Conservation (phyloP, 2,888 invertebrate genomes). For the Latheticus oryzae region DNA sequence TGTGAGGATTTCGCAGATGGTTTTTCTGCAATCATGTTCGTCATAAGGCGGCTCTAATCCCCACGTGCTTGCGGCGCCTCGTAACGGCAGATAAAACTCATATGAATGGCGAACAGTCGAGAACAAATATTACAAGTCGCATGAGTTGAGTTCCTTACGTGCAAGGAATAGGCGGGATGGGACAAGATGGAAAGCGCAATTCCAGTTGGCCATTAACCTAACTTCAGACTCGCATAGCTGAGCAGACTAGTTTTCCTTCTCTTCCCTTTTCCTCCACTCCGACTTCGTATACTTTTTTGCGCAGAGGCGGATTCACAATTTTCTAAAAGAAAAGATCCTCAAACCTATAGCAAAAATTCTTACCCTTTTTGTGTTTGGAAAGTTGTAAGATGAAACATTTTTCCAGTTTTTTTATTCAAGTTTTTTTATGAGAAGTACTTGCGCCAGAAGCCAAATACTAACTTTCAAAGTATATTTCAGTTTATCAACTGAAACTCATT, state of each 20-base stretch:
- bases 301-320: conserved; percentile 38
- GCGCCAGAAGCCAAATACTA: background rate
- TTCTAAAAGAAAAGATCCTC: background rate
- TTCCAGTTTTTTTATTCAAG: too few relatives aligned
- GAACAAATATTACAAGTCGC: conserved; percentile 66
- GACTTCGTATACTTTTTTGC: conserved; percentile 42
- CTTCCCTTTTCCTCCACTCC: conserved; percentile 50
- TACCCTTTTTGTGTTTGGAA: too few relatives aligned
- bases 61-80: conserved; percentile 63
- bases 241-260: conserved; percentile 59
- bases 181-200: conserved; percentile 77
- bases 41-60: conserved; percentile 54
- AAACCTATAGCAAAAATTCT: too few relatives aligned
- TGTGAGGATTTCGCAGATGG: conserved; percentile 47
- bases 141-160: conserved; percentile 67
- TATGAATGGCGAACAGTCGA: conserved; percentile 65
- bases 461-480: too few relatives aligned
- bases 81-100: conserved; percentile 63
- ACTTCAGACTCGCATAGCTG: conserved; percentile 73
- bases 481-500: too few relatives aligned
- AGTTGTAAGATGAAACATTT: too few relatives aligned
- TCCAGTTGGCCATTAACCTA: conserved; percentile 79
- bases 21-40: conserved; percentile 48
- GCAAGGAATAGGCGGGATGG: conserved; percentile 65
- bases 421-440: too few relatives aligned